Conservation (phyloP, 92 coral and sea anemone species). For the Zoanthus sociatus region DNA sequence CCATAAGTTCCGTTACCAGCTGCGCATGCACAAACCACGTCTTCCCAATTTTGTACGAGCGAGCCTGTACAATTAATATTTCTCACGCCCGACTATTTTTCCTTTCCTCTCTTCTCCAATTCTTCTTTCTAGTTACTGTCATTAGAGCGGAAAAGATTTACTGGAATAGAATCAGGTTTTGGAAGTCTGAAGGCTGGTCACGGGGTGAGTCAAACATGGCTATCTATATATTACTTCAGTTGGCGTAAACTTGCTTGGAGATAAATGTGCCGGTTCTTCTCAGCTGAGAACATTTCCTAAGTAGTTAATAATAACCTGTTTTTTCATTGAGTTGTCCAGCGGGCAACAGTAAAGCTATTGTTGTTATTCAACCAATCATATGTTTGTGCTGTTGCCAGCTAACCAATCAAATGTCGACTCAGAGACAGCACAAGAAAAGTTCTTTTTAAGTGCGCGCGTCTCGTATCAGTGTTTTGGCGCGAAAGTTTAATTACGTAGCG, state of each 20-base stretch:
- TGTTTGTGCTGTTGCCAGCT: not conserved
- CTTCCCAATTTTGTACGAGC: too few species aligned
- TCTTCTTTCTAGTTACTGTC: constrained; percentile 24
- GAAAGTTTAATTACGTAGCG: not conserved
- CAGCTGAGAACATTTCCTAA: not conserved
- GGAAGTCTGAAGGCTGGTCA: constrained; percentile 38
- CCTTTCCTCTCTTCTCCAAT: not conserved
- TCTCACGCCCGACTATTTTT: not conserved
- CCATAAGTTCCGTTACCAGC: too few species aligned
- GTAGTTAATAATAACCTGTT: not conserved
- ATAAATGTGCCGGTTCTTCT: not conserved
- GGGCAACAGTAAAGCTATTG: not conserved
- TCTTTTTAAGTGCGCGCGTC: not conserved
- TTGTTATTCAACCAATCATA: not conserved
- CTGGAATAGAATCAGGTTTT: constrained; percentile 44
- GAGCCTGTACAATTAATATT: not conserved
- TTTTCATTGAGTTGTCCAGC: not conserved
- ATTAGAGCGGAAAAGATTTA: constrained; percentile 38
- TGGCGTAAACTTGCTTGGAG: too few species aligned
- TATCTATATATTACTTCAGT: not conserved
- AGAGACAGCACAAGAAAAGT: not conserved
- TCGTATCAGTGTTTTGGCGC: not conserved
- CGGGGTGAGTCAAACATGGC: constrained; percentile 4
- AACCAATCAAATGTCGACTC: not conserved
- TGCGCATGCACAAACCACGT: too few species aligned